phyloP scores from a whole-genome alignment of 1,140 invertebrate genomes.

The Macrotrachela quadricornifera region DNA sequence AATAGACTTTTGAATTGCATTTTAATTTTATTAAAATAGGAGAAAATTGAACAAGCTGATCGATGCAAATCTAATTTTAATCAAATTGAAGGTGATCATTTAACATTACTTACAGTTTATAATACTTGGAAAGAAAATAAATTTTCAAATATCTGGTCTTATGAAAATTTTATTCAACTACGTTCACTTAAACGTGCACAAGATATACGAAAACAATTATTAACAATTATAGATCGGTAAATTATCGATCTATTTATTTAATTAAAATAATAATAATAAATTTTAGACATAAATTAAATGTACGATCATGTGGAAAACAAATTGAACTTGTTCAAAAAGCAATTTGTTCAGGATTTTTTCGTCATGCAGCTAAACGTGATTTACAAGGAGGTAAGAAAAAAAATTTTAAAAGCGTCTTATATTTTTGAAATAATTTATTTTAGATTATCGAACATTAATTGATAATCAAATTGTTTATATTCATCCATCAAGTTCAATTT shows the following conservation, averaged over 20 bases:
- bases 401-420: no score
- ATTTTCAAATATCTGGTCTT: slow-evolving; percentile 96
- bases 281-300: slow-evolving; percentile 92
- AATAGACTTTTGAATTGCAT: no score
- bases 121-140: slow-evolving; percentile 99
- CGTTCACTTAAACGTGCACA: slow-evolving; percentile 84
- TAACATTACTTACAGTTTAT: slow-evolving; percentile 88
- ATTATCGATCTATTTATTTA: slow-evolving; percentile 62
- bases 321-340: slow-evolving; percentile 87
- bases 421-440: no score
- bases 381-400: slow-evolving; percentile 98
- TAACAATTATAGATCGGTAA: slow-evolving; percentile 91
- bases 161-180: slow-evolving; percentile 94
- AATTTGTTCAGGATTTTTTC: slow-evolving; percentile 93
- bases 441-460: slow-evolving; percentile 75
- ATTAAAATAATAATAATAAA: neutral
- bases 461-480: slow-evolving; percentile 97
- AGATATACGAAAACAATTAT: slow-evolving; percentile 87
- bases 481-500: slow-evolving; percentile 88
- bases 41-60: slow-evolving; percentile 90
- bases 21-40: no score
- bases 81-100: slow-evolving; percentile 89
- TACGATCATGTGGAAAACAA: slow-evolving; percentile 84
- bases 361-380: slow-evolving; percentile 96
- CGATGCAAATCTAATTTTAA: slow-evolving; percentile 96